phyloP scores from a whole-genome alignment of 2,113 vertebrate species.

The Mola mola region DNA sequence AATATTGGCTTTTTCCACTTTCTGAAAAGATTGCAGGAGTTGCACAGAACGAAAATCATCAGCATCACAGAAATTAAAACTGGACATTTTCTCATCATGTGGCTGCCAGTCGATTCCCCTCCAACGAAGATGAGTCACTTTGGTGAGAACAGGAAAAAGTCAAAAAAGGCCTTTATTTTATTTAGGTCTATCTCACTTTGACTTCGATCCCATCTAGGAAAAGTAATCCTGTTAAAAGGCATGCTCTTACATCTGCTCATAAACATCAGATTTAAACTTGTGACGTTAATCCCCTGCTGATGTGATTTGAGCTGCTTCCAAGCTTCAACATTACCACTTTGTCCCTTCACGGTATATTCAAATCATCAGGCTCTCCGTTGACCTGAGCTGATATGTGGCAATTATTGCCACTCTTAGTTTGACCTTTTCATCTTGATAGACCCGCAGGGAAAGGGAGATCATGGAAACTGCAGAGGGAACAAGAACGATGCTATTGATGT shows the following conservation, averaged over 20 bases:
- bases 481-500: constrained; percentile 36
- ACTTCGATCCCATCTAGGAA: constrained; percentile 11
- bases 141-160: neutral
- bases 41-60: too few species aligned
- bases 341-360: neutral
- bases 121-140: constrained; percentile 12
- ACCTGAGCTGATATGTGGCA: neutral
- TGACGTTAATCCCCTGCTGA: constrained; percentile 8
- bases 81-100: neutral
- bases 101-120: neutral
- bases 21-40: too few species aligned
- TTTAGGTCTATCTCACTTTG: constrained; percentile 4
- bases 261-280: neutral
- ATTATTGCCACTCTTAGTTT: constrained; percentile 22
- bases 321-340: neutral
- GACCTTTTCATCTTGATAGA: constrained; percentile 50
- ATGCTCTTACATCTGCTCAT: constrained; percentile 5
- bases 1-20: too few species aligned
- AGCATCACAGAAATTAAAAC: too few species aligned
- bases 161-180: neutral
- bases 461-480: constrained; percentile 7
- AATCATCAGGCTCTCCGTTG: constrained; percentile 9
- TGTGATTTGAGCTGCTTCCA: neutral
- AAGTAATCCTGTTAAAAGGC: constrained; percentile 12
- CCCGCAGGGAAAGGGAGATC: constrained; percentile 6